Evolutionary conservation across 2,888 invertebrate species (phyloP), one percentile per base, ranked within the genome.

Genomic region (Harpalus rufipes): DNA sequence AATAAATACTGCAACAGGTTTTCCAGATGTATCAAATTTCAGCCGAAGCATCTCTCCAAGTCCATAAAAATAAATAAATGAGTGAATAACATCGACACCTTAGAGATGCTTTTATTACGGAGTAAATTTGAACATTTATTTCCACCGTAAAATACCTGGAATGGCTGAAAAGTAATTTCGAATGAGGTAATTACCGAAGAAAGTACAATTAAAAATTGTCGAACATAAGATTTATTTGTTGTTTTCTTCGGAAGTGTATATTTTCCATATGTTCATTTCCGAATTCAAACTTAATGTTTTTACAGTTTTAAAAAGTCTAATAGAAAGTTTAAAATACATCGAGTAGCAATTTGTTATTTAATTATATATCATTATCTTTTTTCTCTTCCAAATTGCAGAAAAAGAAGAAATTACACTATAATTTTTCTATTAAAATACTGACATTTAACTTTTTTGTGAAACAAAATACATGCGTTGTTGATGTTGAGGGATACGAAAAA

Each of bases 41-140:
- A 18, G 8, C 8, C 41, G 72, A 74, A 44, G 18, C 18, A 74
- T 44, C 44, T 41, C 18, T 68, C 39, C 10, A 68, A 68, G 10
- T n/a, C 44, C 41, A 44, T 74, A 74, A 74, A 74, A 74, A 41
- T 74, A 44, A 74, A 74, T n/a, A 44, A 51, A 51, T 51, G 41
- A 74, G 44, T 16, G 41, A 74, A 74, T 72, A 72, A 44, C 41
- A 16, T 72, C 41, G 72, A 72, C 72, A 18, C n/a, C 72, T 74
- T 74, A 44, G 8, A 18, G 68, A 0, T 16, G 44, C 44, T 74
- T 74, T 74, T 74, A 74, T 74, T 74, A 44, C 18, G 12, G 8
- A 74, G 44, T 74, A 74, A 74, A 74, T 18, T 44, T 44, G 18
- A 74, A 5, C 72, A 74, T 74, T 74, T 74, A 44, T 74, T 74